Evolutionary conservation across 1,140 invertebrate species (phyloP), one percentile per base, ranked within the genome.

Genomic region (Pogonus chalceus): DNA sequence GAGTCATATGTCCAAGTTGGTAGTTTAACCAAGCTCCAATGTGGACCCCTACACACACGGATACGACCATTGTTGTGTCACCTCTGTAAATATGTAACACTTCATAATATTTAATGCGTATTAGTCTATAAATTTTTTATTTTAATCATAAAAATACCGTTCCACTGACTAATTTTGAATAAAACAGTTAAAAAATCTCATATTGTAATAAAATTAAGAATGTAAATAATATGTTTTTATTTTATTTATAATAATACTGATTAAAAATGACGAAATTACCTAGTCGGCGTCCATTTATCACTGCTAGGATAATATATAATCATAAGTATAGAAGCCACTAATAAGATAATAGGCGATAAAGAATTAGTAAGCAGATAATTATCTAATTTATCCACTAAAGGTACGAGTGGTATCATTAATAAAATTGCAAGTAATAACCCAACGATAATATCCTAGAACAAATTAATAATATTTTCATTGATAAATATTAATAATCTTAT

Each of bases 11-110:
- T 22, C 87, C 87, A 16, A 82, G 74, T 66, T 84, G 85, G 67
- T 83, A 91, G 72, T 90, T 90, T 2, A 87, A 71, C 88, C 90
- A 93, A 1, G 87, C 78, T n/a, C 89, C 90, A 7, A 80, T 70
- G 46, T 85, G 77, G 49, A 90, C 74, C 35, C 91, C 91, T n/a
- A 82, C 80, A 55, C 81, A 83, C 4, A 90, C 84, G 20, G 84
- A 85, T 43, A 93, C 72, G 50, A 92, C 86, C 72, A 90, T 83
- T 7, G 88, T 82, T 1, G 90, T 92, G 68, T 95, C 91, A 22
- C 88, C 88, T 66, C 90, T 90, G 68, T 21, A 77, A 78, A n/a
- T n/a, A n/a, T n/a, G n/a, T n/a, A n/a, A n/a, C n/a, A n/a, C n/a
- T n/a, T n/a, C n/a, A n/a, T n/a, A n/a, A n/a, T n/a, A n/a, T n/a